Conservation (phyloP, 1,140 invertebrate genomes). For the Drosophila ironensis region DNA sequence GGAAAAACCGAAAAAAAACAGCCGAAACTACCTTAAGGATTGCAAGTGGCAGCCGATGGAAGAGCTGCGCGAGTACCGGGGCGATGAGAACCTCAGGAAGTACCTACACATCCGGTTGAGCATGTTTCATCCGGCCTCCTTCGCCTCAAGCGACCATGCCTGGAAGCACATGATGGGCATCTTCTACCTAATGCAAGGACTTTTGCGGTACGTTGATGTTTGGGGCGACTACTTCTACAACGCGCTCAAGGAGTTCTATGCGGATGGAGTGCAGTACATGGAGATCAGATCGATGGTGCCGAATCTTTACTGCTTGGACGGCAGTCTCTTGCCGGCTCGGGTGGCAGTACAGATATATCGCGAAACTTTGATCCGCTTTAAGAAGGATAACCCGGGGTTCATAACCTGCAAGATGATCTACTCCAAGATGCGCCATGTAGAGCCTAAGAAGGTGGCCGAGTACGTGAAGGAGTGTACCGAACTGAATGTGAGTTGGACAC, state of each 20-base stretch:
- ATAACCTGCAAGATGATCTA: slow-evolving; percentile 88
- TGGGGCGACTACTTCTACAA: slow-evolving; percentile 88
- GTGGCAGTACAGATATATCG: slow-evolving; percentile 84
- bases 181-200: slow-evolving; percentile 84
- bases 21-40: slow-evolving; percentile 21
- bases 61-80: slow-evolving; percentile 78
- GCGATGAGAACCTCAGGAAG: slow-evolving; percentile 22
- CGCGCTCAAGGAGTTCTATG: slow-evolving; percentile 86
- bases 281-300: slow-evolving; percentile 86
- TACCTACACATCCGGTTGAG: slow-evolving; percentile 25
- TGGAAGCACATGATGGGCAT: slow-evolving; percentile 87
- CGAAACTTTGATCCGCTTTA: slow-evolving; percentile 83
- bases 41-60: slow-evolving; percentile 85
- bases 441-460: slow-evolving; percentile 65
- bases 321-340: slow-evolving; percentile 82
- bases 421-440: slow-evolving; percentile 83
- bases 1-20: slow-evolving; percentile 70
- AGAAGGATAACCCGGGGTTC: slow-evolving; percentile 85
- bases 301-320: slow-evolving; percentile 85
- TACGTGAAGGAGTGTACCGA: slow-evolving; percentile 80
- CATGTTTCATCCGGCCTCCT: slow-evolving; percentile 68
- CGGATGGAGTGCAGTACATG: slow-evolving; percentile 90
- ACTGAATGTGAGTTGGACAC: slow-evolving; percentile 35
- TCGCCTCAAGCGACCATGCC: slow-evolving; percentile 84
- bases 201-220: slow-evolving; percentile 87